Conservation (phyloP, 2,888 invertebrate genomes). For the Drosophila anomalata region DNA sequence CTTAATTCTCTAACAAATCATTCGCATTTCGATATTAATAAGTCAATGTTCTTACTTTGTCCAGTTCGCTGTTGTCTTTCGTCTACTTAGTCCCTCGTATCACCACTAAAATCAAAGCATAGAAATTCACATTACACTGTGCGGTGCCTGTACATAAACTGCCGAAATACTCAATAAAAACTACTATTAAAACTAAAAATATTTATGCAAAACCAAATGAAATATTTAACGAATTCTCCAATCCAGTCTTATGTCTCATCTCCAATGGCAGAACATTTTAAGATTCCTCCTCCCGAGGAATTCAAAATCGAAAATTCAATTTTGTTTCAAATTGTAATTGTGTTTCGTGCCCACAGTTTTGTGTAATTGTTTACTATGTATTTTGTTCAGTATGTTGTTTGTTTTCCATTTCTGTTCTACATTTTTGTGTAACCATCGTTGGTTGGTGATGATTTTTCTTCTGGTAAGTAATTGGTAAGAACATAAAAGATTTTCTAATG, state of each 20-base stretch:
- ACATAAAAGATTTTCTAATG: no score
- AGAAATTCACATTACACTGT: conserved; percentile 77
- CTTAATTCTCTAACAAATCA: conserved; percentile 38
- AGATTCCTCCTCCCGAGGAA: conserved; percentile 8
- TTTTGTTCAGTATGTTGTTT: conserved; percentile 52
- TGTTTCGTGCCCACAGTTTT: conserved; percentile 76
- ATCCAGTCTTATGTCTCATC: conserved; percentile 47
- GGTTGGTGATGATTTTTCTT: conserved; percentile 55
- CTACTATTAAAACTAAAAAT: conserved; percentile 44
- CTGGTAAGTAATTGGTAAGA: conserved; percentile 59
- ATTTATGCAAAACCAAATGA: conserved; percentile 63
- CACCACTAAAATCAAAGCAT: conserved; percentile 73
- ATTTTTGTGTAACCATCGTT: conserved; percentile 38
- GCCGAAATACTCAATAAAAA: conserved; percentile 57
- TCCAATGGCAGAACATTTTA: conserved; percentile 39
- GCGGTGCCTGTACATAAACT: conserved; percentile 82
- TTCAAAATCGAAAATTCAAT: background rate
- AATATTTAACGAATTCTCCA: conserved; percentile 81
- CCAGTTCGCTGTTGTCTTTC: conserved; percentile 45
- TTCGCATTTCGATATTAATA: conserved; percentile 38
- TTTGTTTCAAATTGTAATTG: conserved; percentile 12
- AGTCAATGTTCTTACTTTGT: conserved; percentile 43
- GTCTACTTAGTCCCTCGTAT: conserved; percentile 53
- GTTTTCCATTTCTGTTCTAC: conserved; percentile 5
- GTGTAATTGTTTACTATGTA: conserved; percentile 71